phyloP scores from a whole-genome alignment of 2,797 vertebrate genomes.

The Diplodus sargus region DNA sequence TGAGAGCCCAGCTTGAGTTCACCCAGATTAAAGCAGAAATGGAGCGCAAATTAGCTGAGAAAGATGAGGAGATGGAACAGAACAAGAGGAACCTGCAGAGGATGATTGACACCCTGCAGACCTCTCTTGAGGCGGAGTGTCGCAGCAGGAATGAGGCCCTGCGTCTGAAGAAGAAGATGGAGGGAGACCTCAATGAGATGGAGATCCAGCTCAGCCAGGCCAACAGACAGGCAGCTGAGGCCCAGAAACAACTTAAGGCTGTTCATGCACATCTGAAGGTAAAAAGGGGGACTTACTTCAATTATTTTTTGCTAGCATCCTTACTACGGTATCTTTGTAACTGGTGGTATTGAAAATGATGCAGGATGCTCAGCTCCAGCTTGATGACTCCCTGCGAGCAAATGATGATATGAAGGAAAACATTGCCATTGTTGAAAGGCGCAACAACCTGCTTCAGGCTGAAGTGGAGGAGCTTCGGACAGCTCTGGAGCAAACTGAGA shows the following conservation, averaged over 20 bases:
- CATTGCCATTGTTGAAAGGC: slow-evolving; percentile 80
- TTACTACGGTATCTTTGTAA: background rate
- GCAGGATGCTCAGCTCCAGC: slow-evolving; percentile 81
- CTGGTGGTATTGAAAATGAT: background rate
- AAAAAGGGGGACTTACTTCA: background rate
- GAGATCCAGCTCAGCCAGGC: slow-evolving; percentile 90
- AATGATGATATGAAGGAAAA: slow-evolving; percentile 80
- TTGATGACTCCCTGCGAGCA: slow-evolving; percentile 76
- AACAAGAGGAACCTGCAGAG: slow-evolving; percentile 90
- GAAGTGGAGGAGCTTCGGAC: slow-evolving; percentile 87
- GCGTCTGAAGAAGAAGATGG: slow-evolving; percentile 89
- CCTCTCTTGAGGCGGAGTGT: slow-evolving; percentile 85
- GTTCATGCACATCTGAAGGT: slow-evolving; percentile 87
- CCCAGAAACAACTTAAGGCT: slow-evolving; percentile 88
- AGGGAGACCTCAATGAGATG: slow-evolving; percentile 93
- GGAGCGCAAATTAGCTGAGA: slow-evolving; percentile 90
- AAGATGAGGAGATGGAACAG: slow-evolving; percentile 94
- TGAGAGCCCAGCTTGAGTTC: slow-evolving; percentile 90
- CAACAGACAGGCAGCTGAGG: slow-evolving; percentile 86
- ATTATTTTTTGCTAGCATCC: background rate
- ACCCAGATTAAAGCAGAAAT: slow-evolving; percentile 90
- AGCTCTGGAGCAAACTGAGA: slow-evolving; percentile 87
- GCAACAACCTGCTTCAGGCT: slow-evolving; percentile 77
- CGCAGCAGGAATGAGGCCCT: slow-evolving; percentile 87
- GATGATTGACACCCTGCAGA: slow-evolving; percentile 85